Evolutionary conservation across 2,113 vertebrate species (phyloP).

Genomic region (Xiphophorus maculatus): DNA sequence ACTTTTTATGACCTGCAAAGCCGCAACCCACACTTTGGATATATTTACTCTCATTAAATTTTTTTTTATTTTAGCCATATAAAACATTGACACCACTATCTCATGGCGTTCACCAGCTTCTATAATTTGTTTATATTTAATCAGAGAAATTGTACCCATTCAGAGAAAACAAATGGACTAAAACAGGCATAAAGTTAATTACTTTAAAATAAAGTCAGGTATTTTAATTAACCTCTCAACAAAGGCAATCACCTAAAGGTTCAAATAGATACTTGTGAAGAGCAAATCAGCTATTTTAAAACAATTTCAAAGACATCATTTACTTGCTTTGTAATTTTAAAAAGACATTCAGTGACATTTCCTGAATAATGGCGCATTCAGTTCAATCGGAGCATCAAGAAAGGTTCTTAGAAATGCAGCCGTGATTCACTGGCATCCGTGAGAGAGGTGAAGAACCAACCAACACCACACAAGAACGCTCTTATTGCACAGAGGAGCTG

Average conservation of each 20-base stretch:
- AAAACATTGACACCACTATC: constrained; percentile 6
- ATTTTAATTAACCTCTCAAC: constrained; percentile 66
- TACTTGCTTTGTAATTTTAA: constrained; percentile 30
- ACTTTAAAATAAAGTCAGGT: constrained; percentile 48
- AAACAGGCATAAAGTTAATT: constrained; percentile 57
- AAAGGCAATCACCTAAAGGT: constrained; percentile 37
- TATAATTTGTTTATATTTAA: constrained; percentile 43
- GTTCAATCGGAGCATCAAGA: constrained; percentile 29
- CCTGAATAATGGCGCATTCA: constrained; percentile 5
- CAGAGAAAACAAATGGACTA: constrained; percentile 46
- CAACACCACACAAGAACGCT: constrained; percentile 15
- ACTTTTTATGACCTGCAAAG: not conserved
- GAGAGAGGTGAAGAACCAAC: constrained; percentile 37
- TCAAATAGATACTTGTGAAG: constrained; percentile 30
- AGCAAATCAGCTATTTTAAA: constrained; percentile 29
- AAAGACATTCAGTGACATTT: constrained; percentile 25
- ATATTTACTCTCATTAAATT: constrained; percentile 13
- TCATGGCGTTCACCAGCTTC: constrained; percentile 29
- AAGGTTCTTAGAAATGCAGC: constrained; percentile 23
- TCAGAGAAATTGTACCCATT: constrained; percentile 53
- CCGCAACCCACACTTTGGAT: constrained; percentile 6
- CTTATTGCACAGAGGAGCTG: constrained; percentile 39
- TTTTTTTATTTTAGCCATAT: constrained; percentile 10
- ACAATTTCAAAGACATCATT: constrained; percentile 28
- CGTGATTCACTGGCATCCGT: constrained; percentile 54